Evolutionary conservation across 2,888 invertebrate species (phyloP), one percentile per base, ranked within the genome.

Genomic region (Geotrupes spiniger): DNA sequence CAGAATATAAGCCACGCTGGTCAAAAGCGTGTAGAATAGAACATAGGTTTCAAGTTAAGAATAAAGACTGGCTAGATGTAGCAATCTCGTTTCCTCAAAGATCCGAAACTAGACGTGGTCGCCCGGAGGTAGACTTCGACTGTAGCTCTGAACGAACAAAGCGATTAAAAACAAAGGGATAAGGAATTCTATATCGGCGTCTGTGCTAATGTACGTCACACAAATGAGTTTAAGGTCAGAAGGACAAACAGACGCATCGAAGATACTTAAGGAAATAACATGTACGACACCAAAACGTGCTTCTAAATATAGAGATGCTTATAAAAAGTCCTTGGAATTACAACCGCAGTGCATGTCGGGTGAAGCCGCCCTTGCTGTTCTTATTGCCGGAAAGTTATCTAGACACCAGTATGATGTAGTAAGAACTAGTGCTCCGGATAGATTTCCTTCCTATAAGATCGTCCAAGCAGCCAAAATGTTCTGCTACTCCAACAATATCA

Each of bases 321-420:
- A 47, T 36, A 36, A 31, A 38, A 41, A 41, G 25, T 40, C 48
- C 45, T 14, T 41, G 21, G 52, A 47, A 21, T 8, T 36, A 25
- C 11, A 29, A 39, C n/a, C n/a, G n/a, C n/a, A n/a, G n/a, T n/a
- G n/a, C n/a, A 40, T 53, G 52, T 52, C 59, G 46, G 54, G 54
- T 36, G 60, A 62, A 58, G 56, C 57, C 46, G 60, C 59, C 42
- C 27, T 62, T 49, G 47, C 58, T 25, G 47, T 60, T 38, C 41
- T 62, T 40, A 54, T 61, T 38, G 60, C 61, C 11, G 60, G 49
- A 12, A 56, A 60, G 42, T 46, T 63, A 51, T 57, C 56, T 27
- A 39, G 61, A 21, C 51, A 61, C 52, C 56, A 63, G 40, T 63
- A 62, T 49, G 29, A 63, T 41, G 42, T 60, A 45, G 54, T 63